phyloP scores from a whole-genome alignment of 1,140 invertebrate species.

The Sycophaga agraensis region DNA sequence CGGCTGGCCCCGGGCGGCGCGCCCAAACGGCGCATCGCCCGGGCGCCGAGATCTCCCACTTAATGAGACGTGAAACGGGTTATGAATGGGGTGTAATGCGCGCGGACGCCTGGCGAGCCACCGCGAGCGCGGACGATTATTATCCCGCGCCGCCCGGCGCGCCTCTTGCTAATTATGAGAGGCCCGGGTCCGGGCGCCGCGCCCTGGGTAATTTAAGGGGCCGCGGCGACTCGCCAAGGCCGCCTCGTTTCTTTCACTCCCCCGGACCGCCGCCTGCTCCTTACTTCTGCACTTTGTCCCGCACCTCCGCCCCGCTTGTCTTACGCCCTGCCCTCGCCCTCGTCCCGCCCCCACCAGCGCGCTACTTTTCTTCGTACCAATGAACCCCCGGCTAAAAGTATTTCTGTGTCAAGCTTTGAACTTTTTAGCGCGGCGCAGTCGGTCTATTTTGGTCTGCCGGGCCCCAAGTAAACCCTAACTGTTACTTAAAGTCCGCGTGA shows the following conservation, averaged over 20 bases:
- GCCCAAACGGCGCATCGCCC: too few relatives aligned
- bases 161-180: too few relatives aligned
- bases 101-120: neutral
- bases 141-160: too few relatives aligned
- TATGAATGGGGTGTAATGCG: neutral
- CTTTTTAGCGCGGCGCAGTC: constrained; percentile 33
- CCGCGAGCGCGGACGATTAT: too few relatives aligned
- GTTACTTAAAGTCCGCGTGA: neutral
- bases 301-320: neutral
- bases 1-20: too few relatives aligned
- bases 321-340: neutral
- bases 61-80: constrained; percentile 26
- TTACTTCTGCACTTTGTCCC: neutral
- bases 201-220: too few relatives aligned
- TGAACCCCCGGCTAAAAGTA: constrained; percentile 37
- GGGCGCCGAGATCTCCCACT: neutral
- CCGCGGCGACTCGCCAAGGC: too few relatives aligned
- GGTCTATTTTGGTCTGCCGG: neutral
- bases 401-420: constrained; percentile 43
- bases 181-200: too few relatives aligned
- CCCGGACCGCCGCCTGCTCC: neutral
- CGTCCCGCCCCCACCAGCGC: neutral
- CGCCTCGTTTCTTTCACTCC: neutral
- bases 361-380: neutral
- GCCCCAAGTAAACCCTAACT: neutral